Base-by-base conservation (phyloP, 2,888 invertebrate species). In the Polyommatus iphigenia region DNA sequence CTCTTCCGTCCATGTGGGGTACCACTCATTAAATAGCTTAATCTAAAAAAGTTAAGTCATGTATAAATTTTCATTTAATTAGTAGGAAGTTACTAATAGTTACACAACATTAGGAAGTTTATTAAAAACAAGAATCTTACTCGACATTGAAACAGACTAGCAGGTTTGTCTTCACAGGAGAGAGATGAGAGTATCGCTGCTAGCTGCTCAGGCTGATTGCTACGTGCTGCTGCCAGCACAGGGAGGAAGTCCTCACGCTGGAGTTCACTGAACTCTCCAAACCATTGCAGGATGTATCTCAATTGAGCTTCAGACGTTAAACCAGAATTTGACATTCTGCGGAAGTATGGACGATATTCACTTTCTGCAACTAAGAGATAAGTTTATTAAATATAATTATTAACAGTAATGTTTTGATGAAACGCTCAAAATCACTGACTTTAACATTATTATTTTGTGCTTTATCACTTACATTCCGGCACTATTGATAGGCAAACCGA, bases 231-330 rank as follows among this genome's bases (percentile, higher is more conserved):
- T 50, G 97, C 95, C 71, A 98, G 90, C 79, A 98, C 95, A 0
- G 97, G 96, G 80, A 98, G 87, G 88, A 98, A 98, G 87, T 98
- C 98, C 79, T 96, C 96, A 78, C 97, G 95, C 87, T 98, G 98
- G 88, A 98, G 95, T 86, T 98, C 98, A 87, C 98, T 98, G 96
- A 97, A 98, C 90, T 98, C 98, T 85, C 96, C 95, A 86, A 98
- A 98, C 98, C 98, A 98, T 87, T 97, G 97, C 79, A 97, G 94
- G 82, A 98, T 93, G 87, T 98, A 98, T 78, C 97, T 95, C 84
- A 98, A 94, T 90, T 98, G 98, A 3, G 96, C 96, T 85, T 97
- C 97, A 57, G 96, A 90, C 3, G 95, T 95, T 84, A 95, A 87
- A 78, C 95, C 95, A 80, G 93, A 91, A 79, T 92, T 92, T 54